phyloP scores from a whole-genome alignment of 2,113 vertebrate genomes.

The Varanus salvator region DNA sequence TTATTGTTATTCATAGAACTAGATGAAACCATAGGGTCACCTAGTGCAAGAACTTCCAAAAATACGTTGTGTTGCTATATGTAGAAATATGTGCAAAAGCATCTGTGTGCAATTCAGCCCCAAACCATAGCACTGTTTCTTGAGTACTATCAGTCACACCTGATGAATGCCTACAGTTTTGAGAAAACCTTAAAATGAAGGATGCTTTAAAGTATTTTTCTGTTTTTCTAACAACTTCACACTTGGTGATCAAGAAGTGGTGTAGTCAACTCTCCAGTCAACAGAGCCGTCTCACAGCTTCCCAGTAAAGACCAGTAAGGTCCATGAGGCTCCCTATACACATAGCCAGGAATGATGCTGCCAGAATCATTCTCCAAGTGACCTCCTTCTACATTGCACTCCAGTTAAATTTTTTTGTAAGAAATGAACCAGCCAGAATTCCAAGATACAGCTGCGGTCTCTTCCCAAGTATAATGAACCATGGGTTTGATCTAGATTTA shows the following conservation, averaged over 20 bases:
- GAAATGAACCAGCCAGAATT: neutral
- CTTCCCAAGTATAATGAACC: neutral
- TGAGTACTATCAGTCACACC: neutral
- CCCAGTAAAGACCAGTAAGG: neutral
- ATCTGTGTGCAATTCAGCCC: no score
- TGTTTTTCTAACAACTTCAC: neutral
- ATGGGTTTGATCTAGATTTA: no score
- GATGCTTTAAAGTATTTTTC: neutral
- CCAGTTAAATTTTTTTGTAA: neutral
- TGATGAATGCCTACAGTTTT: neutral
- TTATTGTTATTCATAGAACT: neutral
- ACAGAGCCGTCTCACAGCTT: neutral
- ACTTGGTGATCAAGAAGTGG: neutral
- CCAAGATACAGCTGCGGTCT: neutral
- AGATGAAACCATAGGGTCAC: neutral
- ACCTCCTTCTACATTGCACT: neutral
- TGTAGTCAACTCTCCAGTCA: neutral
- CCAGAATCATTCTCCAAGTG: neutral
- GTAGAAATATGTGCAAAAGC: neutral
- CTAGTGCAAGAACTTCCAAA: neutral
- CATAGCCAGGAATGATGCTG: neutral
- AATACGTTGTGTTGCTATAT: neutral
- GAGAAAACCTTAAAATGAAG: neutral
- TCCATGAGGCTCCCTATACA: neutral
- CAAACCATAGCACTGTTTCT: neutral